phyloP scores from a whole-genome alignment of 1,140 invertebrate genomes.

The Euschistus heros region DNA sequence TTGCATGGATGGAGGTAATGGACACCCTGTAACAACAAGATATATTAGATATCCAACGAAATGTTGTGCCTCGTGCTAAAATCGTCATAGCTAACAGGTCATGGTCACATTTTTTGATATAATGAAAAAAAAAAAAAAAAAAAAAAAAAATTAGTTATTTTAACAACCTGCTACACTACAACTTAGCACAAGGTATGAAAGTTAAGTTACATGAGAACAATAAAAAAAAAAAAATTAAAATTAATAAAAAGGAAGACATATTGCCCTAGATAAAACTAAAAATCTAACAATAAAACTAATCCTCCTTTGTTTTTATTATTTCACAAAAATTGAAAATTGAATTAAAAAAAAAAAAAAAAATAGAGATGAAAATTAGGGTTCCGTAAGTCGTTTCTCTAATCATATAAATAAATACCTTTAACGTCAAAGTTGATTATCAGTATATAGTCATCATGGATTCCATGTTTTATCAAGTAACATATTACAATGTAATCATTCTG shows the following conservation, averaged over 20 bases:
- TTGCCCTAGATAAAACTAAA: neutral
- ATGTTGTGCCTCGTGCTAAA: neutral
- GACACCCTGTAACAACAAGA: conserved; percentile 24
- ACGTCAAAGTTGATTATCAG: no score
- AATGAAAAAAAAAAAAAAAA: neutral
- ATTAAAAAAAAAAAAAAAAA: no score
- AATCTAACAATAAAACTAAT: conserved; percentile 1
- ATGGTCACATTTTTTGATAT: neutral
- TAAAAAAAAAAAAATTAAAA: neutral
- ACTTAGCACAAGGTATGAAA: neutral
- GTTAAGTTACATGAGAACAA: neutral
- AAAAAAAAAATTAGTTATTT: neutral
- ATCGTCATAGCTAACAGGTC: neutral
- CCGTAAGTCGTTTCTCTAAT: no score
- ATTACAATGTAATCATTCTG: no score
- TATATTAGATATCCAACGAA: conserved; percentile 4
- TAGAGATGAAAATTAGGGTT: no score
- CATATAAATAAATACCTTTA: no score
- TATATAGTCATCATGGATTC: no score
- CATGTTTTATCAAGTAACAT: no score
- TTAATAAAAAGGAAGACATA: neutral
- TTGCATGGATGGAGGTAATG: conserved; percentile 46
- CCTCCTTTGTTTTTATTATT: neutral
- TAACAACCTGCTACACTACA: neutral
- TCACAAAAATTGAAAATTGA: no score